These are phyloP conservation scores for Onychomys arenicola DNA, from an alignment of 2,797 vertebrate species.

Conservation along the genomic window DNA sequence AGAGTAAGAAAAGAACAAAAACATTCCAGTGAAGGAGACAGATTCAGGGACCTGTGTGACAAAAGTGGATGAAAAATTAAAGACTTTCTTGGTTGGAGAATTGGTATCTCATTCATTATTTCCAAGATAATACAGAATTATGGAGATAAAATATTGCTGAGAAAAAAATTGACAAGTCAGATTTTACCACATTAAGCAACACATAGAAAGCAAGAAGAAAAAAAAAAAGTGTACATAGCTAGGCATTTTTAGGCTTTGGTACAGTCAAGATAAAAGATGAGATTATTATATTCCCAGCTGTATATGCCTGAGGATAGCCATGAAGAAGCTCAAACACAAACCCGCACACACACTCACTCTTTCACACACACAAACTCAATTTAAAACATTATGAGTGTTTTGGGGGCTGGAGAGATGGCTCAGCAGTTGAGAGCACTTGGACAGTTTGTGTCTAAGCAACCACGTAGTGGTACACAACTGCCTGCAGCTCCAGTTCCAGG, in stretches of 20 bases:
- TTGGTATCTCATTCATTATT: not conserved
- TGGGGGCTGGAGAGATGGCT: not conserved
- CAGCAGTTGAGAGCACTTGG: not conserved
- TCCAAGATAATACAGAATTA: not conserved
- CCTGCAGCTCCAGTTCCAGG: not conserved
- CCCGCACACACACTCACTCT: not conserved
- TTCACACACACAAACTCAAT: not conserved
- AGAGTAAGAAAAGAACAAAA: not conserved
- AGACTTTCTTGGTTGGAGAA: not conserved
- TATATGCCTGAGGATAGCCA: not conserved
- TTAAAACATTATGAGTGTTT: not conserved
- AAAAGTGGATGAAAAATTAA: not conserved
- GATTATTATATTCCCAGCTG: not conserved
- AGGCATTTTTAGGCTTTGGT: slow-evolving; percentile 34
- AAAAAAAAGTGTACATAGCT: not conserved
- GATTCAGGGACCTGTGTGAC: not conserved
- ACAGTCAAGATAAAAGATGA: not conserved
- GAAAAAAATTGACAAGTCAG: not conserved
- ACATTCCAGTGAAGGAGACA: not conserved
- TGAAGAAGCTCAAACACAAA: not conserved
- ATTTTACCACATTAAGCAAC: not conserved
- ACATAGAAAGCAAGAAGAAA: slow-evolving; percentile 28
- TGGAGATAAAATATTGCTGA: not conserved
- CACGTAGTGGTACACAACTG: not conserved
- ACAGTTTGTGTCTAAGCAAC: not conserved